These are phyloP conservation scores for Physocephala rufipes DNA, from an alignment of 2,888 invertebrate species.

Conservation along the genomic window DNA sequence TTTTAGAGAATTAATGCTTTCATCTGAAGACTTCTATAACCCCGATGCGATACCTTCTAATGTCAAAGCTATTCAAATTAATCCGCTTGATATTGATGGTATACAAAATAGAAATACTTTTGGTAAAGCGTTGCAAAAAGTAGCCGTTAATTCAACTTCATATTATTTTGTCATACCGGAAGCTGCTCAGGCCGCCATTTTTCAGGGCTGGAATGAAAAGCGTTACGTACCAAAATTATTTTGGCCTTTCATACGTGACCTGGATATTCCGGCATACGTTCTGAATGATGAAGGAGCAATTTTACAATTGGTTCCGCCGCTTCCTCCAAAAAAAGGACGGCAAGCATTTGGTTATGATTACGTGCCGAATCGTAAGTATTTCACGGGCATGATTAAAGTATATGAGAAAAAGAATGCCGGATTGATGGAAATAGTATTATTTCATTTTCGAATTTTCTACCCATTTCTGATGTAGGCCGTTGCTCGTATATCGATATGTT, in stretches of 20 bases:
- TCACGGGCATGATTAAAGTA: too few species aligned
- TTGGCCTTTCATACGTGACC: slow-evolving; percentile 59
- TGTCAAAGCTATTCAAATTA: slow-evolving; percentile 50
- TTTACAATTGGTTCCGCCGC: slow-evolving; percentile 60
- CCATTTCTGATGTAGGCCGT: slow-evolving; percentile 62
- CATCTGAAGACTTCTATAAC: slow-evolving; percentile 49
- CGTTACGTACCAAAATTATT: slow-evolving; percentile 57
- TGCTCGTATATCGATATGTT: slow-evolving; percentile 74
- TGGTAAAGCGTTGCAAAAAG: slow-evolving; percentile 55
- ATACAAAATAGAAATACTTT: slow-evolving; percentile 51
- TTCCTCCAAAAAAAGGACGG: slow-evolving; percentile 58
- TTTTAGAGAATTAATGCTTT: slow-evolving; percentile 55
- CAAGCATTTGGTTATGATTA: slow-evolving; percentile 59
- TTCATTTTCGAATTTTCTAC: neutral
- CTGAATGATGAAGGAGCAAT: slow-evolving; percentile 57
- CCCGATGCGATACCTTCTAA: slow-evolving; percentile 53
- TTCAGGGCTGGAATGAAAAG: slow-evolving; percentile 60
- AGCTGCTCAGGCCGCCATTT: slow-evolving; percentile 58
- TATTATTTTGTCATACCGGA: slow-evolving; percentile 63
- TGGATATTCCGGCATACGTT: slow-evolving; percentile 60
- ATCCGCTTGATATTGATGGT: slow-evolving; percentile 56
- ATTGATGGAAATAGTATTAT: too few species aligned
- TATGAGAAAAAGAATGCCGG: neutral
- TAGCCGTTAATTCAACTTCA: slow-evolving; percentile 56
- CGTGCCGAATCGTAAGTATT: slow-evolving; percentile 55